Base-by-base conservation (phyloP, 1,140 invertebrate genomes). In the Charaxes varanes region DNA sequence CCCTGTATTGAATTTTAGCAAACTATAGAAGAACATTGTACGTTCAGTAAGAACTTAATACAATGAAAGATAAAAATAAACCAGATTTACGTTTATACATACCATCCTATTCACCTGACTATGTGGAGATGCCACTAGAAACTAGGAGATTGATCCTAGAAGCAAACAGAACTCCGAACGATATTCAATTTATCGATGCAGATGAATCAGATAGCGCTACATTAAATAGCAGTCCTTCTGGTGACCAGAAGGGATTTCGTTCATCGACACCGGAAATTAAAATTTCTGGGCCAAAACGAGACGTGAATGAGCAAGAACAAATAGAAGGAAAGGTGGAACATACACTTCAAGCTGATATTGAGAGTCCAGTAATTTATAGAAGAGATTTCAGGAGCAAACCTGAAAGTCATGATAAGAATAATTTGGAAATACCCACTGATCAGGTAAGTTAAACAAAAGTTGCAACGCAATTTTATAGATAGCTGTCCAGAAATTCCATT, bases 51-150 rank as follows among this genome's bases (percentile, higher is more conserved):
- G 24, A 6, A 18, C 6, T 16, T 13, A 21, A 43, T 14, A 41
- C 11, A 23, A 77, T 74, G 70, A 61, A 71, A 22, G 34, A 58
- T 0, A 46, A 73, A 32, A 82, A 79, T 51, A 82, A 76, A 33
- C 65, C 78, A 36, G 68, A 76, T 54, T 48, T 82, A 17, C 41
- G 62, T 0, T 5, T 82, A 30, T 26, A 70, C 5, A 79, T 82
- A 32, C 71, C 78, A 1, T 64, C 73, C 0, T 78, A 73, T 21
- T 72, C 73, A 3, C 55, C 61, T 23, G 74, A 79, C 11, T 82
- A 78, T 46, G 74, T 77, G 0, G 64, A 74, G 50, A 79, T 79
- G 74, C 78, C 78, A 2, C 26, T 37, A 8, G 66, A 69, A 13
- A 65, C 62, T 0, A 58, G 48, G 13, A 22, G 38, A n/a, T 26